Base-by-base conservation (phyloP, 2,797 vertebrate genomes). In the Tarsius wallacei region DNA sequence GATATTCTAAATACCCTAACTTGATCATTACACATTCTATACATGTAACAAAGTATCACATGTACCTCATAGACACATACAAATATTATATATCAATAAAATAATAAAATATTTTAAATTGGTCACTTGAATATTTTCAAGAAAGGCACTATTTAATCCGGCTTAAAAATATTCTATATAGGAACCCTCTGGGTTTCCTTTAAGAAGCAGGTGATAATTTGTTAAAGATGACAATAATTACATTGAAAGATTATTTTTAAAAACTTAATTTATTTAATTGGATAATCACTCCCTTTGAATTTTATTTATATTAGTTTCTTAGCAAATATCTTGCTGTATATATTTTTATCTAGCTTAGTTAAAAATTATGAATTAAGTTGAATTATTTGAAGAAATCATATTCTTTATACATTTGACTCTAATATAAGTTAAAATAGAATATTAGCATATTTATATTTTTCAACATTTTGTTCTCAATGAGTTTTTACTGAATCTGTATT, bases 191-290 rank as follows among this genome's bases (percentile, higher is more conserved):
- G 78, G 17, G 14, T 74, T 96, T 97, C 33, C 36, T 64, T 78
- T 87, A 80, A 64, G 28, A 81, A 51, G 12, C 33, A 64, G 12
- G 21, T 87, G 21, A 85, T 57, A 88, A 80, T 73, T 85, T 96
- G 33, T 71, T 96, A 84, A 13, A 63, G 4, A 53, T 94, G 61
- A 19, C 9, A 81, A 0, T 73, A 42, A 76, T 73, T 87, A 84
- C 12, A 80, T 88, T 64, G 36, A 88, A 94, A 93, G 11, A 53
- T 57, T 94, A 3, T 86, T 73, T 36, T 80, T 90, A 73, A 96
- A 64, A 19, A 2, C 6, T 36, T 83, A 17, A 83, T 33, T 5
- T 80, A 42, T 14, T 55, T 93, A 68, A 13, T 53, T 70, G 68
- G 9, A 19, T 93, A 31, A 87, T 66, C 53, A 87, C 3, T 77